A percentile compares a stretch with the other conserved stretches of the same genome.
Conservation (phyloP, 2,888 invertebrate genomes). For the Tinea trinotella region DNA sequence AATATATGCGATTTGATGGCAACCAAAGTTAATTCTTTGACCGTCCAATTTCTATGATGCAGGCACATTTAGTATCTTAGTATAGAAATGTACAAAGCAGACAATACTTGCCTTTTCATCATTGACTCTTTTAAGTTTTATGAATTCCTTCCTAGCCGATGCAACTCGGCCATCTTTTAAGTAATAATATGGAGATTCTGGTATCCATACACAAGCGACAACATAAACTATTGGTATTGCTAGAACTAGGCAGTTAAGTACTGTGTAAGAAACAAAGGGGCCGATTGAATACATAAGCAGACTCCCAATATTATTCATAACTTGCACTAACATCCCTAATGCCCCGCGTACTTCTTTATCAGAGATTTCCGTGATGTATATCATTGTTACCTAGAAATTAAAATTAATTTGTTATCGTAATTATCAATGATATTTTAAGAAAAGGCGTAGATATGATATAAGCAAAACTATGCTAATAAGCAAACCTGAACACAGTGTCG, state of each 20-base stretch:
- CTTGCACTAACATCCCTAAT: slow-evolving; percentile 60
- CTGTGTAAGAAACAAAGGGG: slow-evolving; percentile 59
- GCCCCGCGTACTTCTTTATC: slow-evolving; percentile 64
- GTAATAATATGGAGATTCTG: slow-evolving; percentile 75
- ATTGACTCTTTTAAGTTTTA: slow-evolving; percentile 51
- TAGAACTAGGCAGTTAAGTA: slow-evolving; percentile 54
- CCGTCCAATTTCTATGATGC: too few relatives aligned
- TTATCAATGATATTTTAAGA: too few relatives aligned
- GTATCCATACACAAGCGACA: slow-evolving; percentile 67
- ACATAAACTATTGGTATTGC: slow-evolving; percentile 61
- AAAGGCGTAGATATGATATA: too few relatives aligned
- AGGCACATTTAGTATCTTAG: too few relatives aligned
- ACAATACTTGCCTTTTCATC: slow-evolving; percentile 48
- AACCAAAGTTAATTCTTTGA: too few relatives aligned
- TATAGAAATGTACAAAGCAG: too few relatives aligned
- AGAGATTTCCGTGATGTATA: slow-evolving; percentile 67
- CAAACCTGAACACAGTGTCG: too few relatives aligned
- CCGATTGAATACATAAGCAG: slow-evolving; percentile 57
- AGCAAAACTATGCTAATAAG: too few relatives aligned
- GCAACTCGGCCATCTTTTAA: slow-evolving; percentile 63
- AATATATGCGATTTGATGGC: too few relatives aligned
- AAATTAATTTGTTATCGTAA: neutral
- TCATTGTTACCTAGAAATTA: slow-evolving; percentile 58
- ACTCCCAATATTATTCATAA: slow-evolving; percentile 61
- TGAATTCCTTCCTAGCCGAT: slow-evolving; percentile 56